These are phyloP conservation scores for Listrodromus nycthemerus DNA, from an alignment of 2,888 invertebrate species.

Conservation along the genomic window DNA sequence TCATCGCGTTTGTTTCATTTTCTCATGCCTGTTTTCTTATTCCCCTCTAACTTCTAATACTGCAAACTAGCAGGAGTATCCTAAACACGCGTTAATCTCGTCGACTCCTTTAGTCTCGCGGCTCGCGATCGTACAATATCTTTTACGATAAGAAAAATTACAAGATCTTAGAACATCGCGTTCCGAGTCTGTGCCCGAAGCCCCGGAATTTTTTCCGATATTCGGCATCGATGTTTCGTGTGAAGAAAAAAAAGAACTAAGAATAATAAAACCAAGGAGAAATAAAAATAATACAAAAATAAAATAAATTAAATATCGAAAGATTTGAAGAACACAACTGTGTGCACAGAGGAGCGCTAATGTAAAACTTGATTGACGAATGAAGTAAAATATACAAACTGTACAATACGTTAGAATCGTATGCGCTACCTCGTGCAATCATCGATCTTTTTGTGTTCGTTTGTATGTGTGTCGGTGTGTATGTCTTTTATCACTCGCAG, in stretches of 20 bases:
- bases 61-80: not conserved
- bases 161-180: not conserved
- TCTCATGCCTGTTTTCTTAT: not conserved
- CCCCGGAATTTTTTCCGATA: not conserved
- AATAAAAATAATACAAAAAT: slow-evolving; percentile 10
- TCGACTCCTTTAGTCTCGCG: not conserved
- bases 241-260: not conserved
- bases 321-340: slow-evolving; percentile 7
- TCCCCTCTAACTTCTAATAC: not conserved
- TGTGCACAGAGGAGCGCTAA: slow-evolving; percentile 37
- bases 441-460: slow-evolving; percentile 34
- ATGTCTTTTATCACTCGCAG: slow-evolving; percentile 13
- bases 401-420: slow-evolving; percentile 63
- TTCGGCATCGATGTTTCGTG: not conserved
- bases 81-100: not conserved
- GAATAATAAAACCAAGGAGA: not conserved
- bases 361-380: slow-evolving; percentile 36
- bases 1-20: not conserved
- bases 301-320: slow-evolving; percentile 40
- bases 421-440: slow-evolving; percentile 50
- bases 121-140: not conserved
- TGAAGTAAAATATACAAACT: slow-evolving; percentile 65
- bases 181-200: not conserved
- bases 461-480: slow-evolving; percentile 1
- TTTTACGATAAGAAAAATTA: not conserved